Evolutionary conservation across 2,888 invertebrate species (phyloP).

Genomic region (Noctuana brunneofusca): DNA sequence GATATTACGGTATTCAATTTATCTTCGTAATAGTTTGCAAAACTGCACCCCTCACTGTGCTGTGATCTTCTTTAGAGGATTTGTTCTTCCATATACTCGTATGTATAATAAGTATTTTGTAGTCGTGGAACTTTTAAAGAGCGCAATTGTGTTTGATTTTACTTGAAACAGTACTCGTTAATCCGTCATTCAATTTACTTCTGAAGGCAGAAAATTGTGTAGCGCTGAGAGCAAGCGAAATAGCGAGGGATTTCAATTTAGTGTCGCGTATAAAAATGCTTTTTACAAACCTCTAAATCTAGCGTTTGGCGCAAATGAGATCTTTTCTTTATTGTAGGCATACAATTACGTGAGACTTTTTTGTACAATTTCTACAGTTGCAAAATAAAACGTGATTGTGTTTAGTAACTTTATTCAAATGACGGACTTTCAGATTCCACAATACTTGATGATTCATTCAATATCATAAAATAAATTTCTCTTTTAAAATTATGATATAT

Average conservation of each 20-base stretch:
- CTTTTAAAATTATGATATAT: too few species aligned
- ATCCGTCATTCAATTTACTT: slow-evolving; percentile 8
- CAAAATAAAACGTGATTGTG: not conserved
- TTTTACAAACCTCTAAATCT: slow-evolving; percentile 8
- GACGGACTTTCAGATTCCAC: not conserved
- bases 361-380: not conserved
- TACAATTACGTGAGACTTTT: not conserved
- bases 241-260: slow-evolving; percentile 4
- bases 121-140: not conserved
- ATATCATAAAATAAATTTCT: too few species aligned
- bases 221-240: not conserved
- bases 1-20: too few species aligned
- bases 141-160: not conserved
- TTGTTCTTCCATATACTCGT: too few species aligned
- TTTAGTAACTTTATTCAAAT: not conserved
- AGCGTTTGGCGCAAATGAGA: slow-evolving; percentile 5
- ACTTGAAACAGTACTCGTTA: slow-evolving; percentile 3
- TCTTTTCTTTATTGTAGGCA: slow-evolving; percentile 2
- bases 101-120: too few species aligned
- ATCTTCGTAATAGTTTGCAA: too few species aligned
- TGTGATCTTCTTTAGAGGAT: too few species aligned
- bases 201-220: slow-evolving; percentile 1
- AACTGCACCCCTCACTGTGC: too few species aligned
- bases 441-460: not conserved
- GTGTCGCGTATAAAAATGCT: slow-evolving; percentile 3